Evolutionary conservation across 2,113 vertebrate species (phyloP), one percentile per base, ranked within the genome.

Genomic region (Oryzias curvinotus): DNA sequence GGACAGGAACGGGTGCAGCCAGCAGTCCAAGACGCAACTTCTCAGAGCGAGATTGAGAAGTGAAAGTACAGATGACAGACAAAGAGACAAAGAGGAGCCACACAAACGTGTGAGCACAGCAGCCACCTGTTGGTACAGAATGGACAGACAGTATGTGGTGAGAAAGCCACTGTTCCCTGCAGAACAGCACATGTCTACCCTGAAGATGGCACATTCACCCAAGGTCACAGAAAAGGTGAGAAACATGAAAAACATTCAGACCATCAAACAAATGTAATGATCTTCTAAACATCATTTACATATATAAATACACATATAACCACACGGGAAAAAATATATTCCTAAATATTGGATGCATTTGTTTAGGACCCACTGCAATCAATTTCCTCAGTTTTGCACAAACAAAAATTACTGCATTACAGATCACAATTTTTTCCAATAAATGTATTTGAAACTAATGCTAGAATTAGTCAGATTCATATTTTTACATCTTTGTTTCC

Each of bases 181-280:
- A 17, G 79, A 85, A n/a, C 69, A 64, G 5, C 77, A 80, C 1
- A 49, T 66, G 2, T 89, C 90, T 12, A 83, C 90, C 56, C 65
- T 91, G 46, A 88, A 90, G 86, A 88, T 77, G 63, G 65, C 71
- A 0, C 52, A 28, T 14, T 54, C 52, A 50, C 64, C 52, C 17
- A 63, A 69, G 13, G 42, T 65, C 43, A 51, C 55, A 7, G 55
- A 77, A 17, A 54, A 59, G 80, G 90, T 90, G 67, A 91, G 86
- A 43, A 61, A 36, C 28, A 3, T 36, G 1, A 36, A 36, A 36
- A 36, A 3, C 36, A 36, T 36, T 36, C 36, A 36, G 36, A 36
- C 36, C 36, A 36, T 36, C 8, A 36, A 36, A 36, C 36, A 36
- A 8, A 36, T 36, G 2, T 36, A 8, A 12, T 23, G 21, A 23